Percentiles rank a stretch among this genome's conserved stretches.
phyloP scores from a whole-genome alignment of 2,113 vertebrate genomes.

The Mobula birostris region DNA sequence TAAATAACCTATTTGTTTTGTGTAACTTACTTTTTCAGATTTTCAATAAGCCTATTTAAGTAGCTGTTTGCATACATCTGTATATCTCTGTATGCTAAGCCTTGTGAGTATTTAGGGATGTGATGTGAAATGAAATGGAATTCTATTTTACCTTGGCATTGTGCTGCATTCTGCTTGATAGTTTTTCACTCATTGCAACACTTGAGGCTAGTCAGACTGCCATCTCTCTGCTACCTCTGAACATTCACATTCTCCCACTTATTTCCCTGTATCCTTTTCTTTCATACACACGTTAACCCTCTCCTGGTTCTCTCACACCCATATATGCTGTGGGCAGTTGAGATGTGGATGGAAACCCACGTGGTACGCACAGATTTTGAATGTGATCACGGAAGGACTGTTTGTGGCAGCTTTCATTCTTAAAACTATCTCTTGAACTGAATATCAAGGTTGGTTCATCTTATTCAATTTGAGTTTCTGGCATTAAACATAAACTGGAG shows the following conservation, averaged over 20 bases:
- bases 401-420: background rate
- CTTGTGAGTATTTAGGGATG: background rate
- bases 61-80: background rate
- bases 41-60: background rate
- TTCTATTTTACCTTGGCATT: background rate
- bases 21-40: background rate
- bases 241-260: too few species aligned
- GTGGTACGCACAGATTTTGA: too few species aligned
- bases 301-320: too few species aligned
- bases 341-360: too few species aligned
- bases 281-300: too few species aligned
- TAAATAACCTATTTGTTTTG: background rate
- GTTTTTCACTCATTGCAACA: too few species aligned
- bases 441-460: background rate
- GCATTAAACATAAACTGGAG: background rate
- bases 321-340: too few species aligned
- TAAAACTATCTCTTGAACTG: background rate
- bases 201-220: too few species aligned
- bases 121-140: background rate
- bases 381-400: background rate
- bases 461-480: background rate
- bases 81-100: background rate
- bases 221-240: background rate
- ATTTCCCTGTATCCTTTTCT: background rate
- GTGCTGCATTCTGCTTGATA: background rate